A percentile compares a stretch with the other conserved stretches of the same genome.
Evolutionary conservation across 2,113 vertebrate genomes (phyloP).

Genomic region (Smithornis capensis): DNA sequence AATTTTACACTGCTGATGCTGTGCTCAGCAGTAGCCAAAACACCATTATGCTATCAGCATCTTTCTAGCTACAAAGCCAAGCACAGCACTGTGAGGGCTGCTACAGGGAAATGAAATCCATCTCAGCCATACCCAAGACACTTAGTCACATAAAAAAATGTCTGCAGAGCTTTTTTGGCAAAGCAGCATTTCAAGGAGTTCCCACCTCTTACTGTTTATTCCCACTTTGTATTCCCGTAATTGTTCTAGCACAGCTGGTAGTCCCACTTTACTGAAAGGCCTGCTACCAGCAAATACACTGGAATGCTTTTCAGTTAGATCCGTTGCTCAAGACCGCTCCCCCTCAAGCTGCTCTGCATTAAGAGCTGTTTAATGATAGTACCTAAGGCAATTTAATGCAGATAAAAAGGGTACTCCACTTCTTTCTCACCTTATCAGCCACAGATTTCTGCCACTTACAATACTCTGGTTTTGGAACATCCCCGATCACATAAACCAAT

Average conservation of each 20-base stretch:
- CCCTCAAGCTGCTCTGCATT: not conserved
- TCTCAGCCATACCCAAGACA: not conserved
- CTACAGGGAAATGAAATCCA: too few relatives aligned
- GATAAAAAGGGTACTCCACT: not conserved
- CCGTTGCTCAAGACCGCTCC: not conserved
- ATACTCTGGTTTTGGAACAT: not conserved
- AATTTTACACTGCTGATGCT: too few relatives aligned
- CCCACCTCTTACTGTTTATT: not conserved
- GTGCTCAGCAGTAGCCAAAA: too few relatives aligned
- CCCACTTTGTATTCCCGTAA: not conserved
- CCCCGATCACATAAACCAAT: not conserved
- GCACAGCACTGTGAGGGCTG: too few relatives aligned
- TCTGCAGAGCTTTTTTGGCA: not conserved
- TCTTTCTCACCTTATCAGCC: not conserved
- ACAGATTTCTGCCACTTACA: not conserved
- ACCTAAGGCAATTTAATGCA: not conserved
- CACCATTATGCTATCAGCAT: too few relatives aligned
- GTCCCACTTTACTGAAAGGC: not conserved
- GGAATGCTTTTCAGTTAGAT: not conserved
- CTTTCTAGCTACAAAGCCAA: too few relatives aligned
- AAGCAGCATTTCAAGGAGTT: not conserved
- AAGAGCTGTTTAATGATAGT: not conserved
- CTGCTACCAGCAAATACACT: not conserved
- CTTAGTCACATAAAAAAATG: not conserved
- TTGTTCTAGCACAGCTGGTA: not conserved